Evolutionary conservation across 1,140 invertebrate species (phyloP), one percentile per base, ranked within the genome.

Genomic region (Cotesia glomerata): DNA sequence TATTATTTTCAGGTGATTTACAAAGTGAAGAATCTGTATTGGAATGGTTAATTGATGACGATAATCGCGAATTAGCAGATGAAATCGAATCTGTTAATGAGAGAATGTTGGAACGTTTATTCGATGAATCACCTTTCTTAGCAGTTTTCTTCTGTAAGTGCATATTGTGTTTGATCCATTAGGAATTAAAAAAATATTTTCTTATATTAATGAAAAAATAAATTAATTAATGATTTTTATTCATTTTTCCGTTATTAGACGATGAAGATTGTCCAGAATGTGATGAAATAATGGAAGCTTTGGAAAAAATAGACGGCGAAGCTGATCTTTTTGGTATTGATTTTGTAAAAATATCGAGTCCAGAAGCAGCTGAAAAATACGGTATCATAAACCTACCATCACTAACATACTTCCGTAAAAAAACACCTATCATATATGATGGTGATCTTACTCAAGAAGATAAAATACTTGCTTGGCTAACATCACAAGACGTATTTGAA

Each of bases 301-400:
- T 98, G 32, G 96, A 97, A 88, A 93, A 96, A 81, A 97, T 98
- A 78, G 96, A 98, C 80, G 95, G 95, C 26, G 95, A 97, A 87
- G 95, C 95, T 3, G 96, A 97, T 88, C 90, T 94, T 71, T 97
- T 92, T 86, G 96, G 95, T 36, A 97, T 98, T 78, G 96, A 98
- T 81, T 97, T 98, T 85, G 96, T 98, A 0, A 97, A 97, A 85
- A 95, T 97, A 59, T 92, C 92, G n/a, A 95, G 95, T 80, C 86
- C 90, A 0, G 93, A 95, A 77, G 93, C 94, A 2, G 94, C 95
- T 14, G 90, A 92, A 66, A 93, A 93, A 78, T 96, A 94, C 80
- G 92, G 92, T 74, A 90, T 97, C 61, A 89, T 95, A 1, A 94
- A 94, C 78, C 91, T 94, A 69, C 96, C 96, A 5, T 92, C 95